phyloP scores from a whole-genome alignment of 1,140 invertebrate species.

The Papilio polyxenes region DNA sequence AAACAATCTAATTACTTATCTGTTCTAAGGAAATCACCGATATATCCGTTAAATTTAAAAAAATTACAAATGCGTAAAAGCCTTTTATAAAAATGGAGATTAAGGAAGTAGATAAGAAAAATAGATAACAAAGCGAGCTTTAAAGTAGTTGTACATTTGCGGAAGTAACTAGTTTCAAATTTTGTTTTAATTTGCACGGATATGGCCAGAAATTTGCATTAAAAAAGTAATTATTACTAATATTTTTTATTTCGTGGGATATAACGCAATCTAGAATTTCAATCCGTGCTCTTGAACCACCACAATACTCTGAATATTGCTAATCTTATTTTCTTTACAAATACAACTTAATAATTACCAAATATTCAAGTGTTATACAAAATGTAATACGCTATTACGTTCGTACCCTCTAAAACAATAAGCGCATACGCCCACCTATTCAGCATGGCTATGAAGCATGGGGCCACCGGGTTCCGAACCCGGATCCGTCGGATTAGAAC shows the following conservation, averaged over 20 bases:
- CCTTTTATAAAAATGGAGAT: neutral
- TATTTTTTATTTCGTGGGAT: too few relatives aligned
- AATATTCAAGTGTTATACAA: neutral
- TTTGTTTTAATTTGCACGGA: too few relatives aligned
- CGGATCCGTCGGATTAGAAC: conserved; percentile 46
- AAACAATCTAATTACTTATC: neutral
- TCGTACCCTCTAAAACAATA: conserved; percentile 22
- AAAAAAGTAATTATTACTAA: too few relatives aligned
- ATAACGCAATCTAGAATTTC: too few relatives aligned
- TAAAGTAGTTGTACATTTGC: neutral
- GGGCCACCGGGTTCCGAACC: conserved; percentile 41
- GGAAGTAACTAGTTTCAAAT: too few relatives aligned
- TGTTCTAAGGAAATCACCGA: too few relatives aligned
- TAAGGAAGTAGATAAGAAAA: neutral
- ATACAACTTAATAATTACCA: neutral
- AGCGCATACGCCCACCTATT: neutral
- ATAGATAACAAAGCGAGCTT: neutral
- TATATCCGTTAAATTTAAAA: neutral
- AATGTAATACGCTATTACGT: neutral
- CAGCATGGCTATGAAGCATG: conserved; percentile 32
- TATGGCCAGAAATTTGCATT: neutral
- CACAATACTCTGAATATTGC: neutral
- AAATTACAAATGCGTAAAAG: neutral
- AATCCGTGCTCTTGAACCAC: too few relatives aligned
- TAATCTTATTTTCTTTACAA: neutral